Evolutionary conservation across 2,797 vertebrate species (phyloP).

Genomic region (Podarcis siculus): DNA sequence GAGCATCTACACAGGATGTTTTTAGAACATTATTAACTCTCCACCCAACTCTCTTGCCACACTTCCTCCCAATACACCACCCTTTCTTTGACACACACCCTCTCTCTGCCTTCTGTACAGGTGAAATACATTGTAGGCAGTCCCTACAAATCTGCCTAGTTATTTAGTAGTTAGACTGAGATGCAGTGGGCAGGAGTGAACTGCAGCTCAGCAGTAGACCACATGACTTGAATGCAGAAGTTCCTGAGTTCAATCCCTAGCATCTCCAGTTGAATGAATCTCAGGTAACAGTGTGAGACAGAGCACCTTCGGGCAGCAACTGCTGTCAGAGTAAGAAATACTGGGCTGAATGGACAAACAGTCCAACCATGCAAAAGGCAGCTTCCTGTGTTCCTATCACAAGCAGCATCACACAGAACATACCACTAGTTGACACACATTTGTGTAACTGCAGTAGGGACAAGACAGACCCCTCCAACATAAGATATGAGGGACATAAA

Average conservation of each 20-base stretch:
- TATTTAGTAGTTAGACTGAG: background rate
- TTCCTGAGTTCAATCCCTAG: background rate
- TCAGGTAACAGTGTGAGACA: background rate
- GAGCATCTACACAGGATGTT: background rate
- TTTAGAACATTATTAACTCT: background rate
- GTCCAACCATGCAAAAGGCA: background rate
- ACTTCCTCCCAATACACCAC: background rate
- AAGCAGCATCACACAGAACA: background rate
- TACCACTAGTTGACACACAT: background rate
- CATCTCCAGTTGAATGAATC: background rate
- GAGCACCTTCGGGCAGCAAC: background rate
- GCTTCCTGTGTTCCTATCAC: background rate
- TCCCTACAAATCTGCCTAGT: background rate
- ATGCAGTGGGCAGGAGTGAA: background rate
- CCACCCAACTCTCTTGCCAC: background rate
- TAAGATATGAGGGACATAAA: background rate
- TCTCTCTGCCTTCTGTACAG: background rate
- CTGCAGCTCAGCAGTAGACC: background rate
- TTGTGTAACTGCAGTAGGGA: background rate
- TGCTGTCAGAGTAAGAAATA: background rate
- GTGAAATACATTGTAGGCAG: background rate
- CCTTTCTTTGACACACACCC: background rate
- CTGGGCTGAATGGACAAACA: background rate
- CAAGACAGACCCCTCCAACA: background rate
- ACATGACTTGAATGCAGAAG: background rate